These are phyloP conservation scores for Dysdera silvatica DNA, from an alignment of 1,140 invertebrate species.

Conservation along the genomic window DNA sequence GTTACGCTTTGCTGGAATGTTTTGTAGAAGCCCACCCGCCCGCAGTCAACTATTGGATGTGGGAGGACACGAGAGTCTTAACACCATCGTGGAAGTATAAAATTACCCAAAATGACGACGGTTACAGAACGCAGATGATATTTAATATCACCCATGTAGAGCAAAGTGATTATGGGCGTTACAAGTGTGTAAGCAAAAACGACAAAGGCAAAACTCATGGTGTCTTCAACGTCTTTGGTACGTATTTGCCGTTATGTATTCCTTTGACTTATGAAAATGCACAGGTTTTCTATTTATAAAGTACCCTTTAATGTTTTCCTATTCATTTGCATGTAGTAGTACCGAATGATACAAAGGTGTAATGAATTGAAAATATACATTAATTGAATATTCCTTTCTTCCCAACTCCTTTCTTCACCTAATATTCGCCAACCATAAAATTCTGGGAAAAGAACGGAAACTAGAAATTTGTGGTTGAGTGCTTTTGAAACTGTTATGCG, in stretches of 20 bases:
- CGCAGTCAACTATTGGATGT: constrained; percentile 76
- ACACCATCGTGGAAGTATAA: constrained; percentile 46
- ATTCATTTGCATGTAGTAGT: neutral
- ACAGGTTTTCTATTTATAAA: too few species aligned
- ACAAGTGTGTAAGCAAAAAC: constrained; percentile 76
- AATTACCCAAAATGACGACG: constrained; percentile 21
- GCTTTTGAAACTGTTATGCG: too few species aligned
- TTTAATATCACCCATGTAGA: constrained; percentile 61
- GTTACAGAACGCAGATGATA: constrained; percentile 51
- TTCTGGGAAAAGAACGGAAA: too few species aligned
- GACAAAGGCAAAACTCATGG: constrained; percentile 66
- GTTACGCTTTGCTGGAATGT: constrained; percentile 65
- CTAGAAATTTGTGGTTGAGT: too few species aligned
- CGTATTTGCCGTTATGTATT: constrained; percentile 31
- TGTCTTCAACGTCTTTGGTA: constrained; percentile 63
- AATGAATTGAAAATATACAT: too few species aligned
- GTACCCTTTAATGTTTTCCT: too few species aligned
- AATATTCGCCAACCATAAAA: too few species aligned
- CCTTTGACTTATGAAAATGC: neutral
- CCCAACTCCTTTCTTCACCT: too few species aligned
- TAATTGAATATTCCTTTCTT: too few species aligned
- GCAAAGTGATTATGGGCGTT: constrained; percentile 59
- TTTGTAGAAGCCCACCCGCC: constrained; percentile 81
- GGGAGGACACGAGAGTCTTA: constrained; percentile 62
- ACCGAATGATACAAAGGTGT: too few species aligned